Conservation (phyloP, 1,140 invertebrate genomes). For the Eueides isabella region DNA sequence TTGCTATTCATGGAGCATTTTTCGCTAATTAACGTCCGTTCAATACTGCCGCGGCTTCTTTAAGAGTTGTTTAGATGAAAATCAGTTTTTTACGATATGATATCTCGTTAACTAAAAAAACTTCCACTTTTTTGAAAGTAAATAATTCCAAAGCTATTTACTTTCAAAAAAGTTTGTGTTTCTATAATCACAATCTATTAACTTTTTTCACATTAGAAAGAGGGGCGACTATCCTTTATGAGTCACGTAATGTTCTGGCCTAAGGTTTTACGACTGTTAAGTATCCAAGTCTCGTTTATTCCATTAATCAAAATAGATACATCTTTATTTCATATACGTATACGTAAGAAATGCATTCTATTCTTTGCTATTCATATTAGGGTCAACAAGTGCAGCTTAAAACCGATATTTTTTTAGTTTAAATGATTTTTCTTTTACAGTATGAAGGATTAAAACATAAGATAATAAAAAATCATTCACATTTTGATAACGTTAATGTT, state of each 20-base stretch:
- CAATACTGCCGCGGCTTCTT: not conserved
- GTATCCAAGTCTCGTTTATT: conserved; percentile 43
- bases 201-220: conserved; percentile 27
- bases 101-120: not conserved
- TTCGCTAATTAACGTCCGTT: conserved; percentile 19
- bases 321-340: too few relatives aligned
- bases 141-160: too few relatives aligned
- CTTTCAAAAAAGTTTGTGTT: not conserved
- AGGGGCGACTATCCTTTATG: conserved; percentile 57
- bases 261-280: conserved; percentile 62
- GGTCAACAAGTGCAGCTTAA: conserved; percentile 54
- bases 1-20: conserved; percentile 23
- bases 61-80: not conserved
- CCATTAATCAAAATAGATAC: conserved; percentile 35
- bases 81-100: not conserved
- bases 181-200: not conserved
- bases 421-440: not conserved
- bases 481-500: not conserved
- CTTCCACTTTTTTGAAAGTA: not conserved
- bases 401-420: not conserved
- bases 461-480: not conserved
- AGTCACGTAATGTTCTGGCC: conserved; percentile 66
- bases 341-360: conserved; percentile 2
- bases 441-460: too few relatives aligned
- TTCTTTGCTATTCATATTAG: conserved; percentile 23